phyloP scores from a whole-genome alignment of 2,888 invertebrate genomes.

The Pachycephus smyrnensis region DNA sequence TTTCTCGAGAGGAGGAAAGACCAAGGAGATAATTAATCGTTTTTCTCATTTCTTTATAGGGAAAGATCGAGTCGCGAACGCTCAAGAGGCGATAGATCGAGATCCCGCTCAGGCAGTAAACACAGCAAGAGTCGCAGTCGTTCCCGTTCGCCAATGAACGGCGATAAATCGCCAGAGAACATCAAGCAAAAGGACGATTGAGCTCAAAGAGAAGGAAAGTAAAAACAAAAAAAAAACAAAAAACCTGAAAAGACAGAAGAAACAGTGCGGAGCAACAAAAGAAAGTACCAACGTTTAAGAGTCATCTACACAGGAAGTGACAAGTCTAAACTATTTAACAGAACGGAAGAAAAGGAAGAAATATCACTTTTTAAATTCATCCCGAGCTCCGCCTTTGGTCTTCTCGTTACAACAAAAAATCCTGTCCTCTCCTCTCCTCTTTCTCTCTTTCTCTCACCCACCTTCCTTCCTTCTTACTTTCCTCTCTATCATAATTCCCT shows the following conservation, averaged over 20 bases:
- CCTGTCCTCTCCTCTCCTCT: too few relatives aligned
- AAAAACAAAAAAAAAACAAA: conserved; percentile 9
- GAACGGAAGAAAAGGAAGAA: neutral
- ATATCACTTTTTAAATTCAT: neutral
- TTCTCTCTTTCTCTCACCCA: too few relatives aligned
- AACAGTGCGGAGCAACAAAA: conserved; percentile 25
- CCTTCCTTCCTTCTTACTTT: neutral
- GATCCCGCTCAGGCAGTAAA: conserved; percentile 64
- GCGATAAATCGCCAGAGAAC: conserved; percentile 62
- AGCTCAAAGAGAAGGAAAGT: conserved; percentile 15
- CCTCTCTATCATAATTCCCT: conserved; percentile 28
- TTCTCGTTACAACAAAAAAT: neutral
- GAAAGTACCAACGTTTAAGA: conserved; percentile 12
- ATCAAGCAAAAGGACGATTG: conserved; percentile 60
- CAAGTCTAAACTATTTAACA: neutral
- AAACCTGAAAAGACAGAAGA: conserved; percentile 19
- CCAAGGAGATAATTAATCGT: conserved; percentile 10
- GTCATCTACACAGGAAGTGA: neutral
- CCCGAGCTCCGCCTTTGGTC: neutral
- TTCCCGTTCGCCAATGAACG: conserved; percentile 64
- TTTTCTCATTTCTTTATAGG: conserved; percentile 37
- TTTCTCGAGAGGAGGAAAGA: conserved; percentile 18
- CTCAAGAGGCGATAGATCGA: conserved; percentile 62
- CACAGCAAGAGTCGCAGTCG: conserved; percentile 65
- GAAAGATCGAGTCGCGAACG: conserved; percentile 65